phyloP scores from a whole-genome alignment of 2,113 vertebrate genomes.

The Saguinus midas region DNA sequence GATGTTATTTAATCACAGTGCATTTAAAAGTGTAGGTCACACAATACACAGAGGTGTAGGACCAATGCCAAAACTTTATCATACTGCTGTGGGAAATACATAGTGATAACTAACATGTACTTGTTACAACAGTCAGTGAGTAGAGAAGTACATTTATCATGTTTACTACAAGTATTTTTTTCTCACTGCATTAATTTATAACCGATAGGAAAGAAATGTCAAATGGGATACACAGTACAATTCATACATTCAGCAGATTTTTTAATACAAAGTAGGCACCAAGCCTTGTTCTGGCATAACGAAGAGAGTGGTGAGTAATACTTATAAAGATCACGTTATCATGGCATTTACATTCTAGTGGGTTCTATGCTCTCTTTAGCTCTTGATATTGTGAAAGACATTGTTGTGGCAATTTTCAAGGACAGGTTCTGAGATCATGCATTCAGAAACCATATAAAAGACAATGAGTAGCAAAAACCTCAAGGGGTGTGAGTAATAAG shows the following conservation, averaged over 20 bases:
- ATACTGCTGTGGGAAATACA: not conserved
- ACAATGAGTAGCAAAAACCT: constrained; percentile 54
- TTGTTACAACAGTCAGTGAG: not conserved
- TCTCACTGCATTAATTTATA: not conserved
- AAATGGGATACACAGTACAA: not conserved
- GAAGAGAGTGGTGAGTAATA: not conserved
- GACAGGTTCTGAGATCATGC: constrained; percentile 64
- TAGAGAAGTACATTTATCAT: not conserved
- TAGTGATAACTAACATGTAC: not conserved
- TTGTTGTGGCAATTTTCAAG: not conserved
- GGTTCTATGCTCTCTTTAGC: constrained; percentile 9
- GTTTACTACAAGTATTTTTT: constrained; percentile 35
- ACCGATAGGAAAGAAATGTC: not conserved
- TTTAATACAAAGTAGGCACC: not conserved
- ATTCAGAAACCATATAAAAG: constrained; percentile 26
- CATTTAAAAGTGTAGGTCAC: constrained; percentile 33
- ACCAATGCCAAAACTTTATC: not conserved
- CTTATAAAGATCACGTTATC: not conserved
- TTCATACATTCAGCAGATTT: not conserved
- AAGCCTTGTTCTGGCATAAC: not conserved
- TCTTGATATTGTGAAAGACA: not conserved
- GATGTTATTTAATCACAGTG: not conserved
- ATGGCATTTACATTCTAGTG: not conserved
- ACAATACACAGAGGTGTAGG: not conserved
- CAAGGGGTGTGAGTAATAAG: constrained; percentile 54